These are phyloP conservation scores for Toxonevra muliebris DNA, from an alignment of 2,888 invertebrate genomes.

Conservation along the genomic window DNA sequence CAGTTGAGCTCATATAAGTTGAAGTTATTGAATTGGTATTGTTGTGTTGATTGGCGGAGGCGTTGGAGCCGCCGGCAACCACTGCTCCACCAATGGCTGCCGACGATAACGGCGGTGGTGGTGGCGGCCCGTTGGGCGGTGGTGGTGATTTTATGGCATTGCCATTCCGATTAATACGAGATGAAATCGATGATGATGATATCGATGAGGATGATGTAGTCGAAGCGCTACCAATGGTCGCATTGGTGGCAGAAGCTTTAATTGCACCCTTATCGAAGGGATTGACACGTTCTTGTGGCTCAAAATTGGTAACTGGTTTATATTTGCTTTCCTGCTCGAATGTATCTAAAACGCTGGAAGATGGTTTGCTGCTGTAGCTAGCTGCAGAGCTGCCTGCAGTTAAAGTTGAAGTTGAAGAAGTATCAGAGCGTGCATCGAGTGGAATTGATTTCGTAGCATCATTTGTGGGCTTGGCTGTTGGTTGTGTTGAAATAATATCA, in stretches of 20 bases:
- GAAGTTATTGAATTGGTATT: slow-evolving; percentile 43
- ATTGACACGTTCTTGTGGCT: slow-evolving; percentile 63
- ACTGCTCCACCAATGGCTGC: slow-evolving; percentile 34
- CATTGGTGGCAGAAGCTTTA: slow-evolving; percentile 42
- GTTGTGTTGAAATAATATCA: slow-evolving; percentile 58
- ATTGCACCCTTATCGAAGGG: slow-evolving; percentile 62
- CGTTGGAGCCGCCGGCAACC: slow-evolving; percentile 33
- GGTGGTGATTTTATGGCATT: slow-evolving; percentile 56
- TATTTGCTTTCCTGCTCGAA: slow-evolving; percentile 53
- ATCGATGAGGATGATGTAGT: slow-evolving; percentile 53
- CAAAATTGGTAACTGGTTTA: slow-evolving; percentile 62
- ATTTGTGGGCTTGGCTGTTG: slow-evolving; percentile 43
- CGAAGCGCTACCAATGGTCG: slow-evolving; percentile 44
- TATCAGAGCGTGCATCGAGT: slow-evolving; percentile 43
- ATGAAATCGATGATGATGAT: slow-evolving; percentile 57
- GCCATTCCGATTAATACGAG: slow-evolving; percentile 57
- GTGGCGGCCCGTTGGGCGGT: slow-evolving; percentile 56
- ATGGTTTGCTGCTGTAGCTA: slow-evolving; percentile 47
- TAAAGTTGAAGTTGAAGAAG: slow-evolving; percentile 43
- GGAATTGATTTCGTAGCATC: slow-evolving; percentile 14
- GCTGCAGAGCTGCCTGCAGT: slow-evolving; percentile 41
- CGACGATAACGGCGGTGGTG: slow-evolving; percentile 49
- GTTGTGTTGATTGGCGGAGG: slow-evolving; percentile 12
- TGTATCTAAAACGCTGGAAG: slow-evolving; percentile 61
- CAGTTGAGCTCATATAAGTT: slow-evolving; percentile 53